Evolutionary conservation across 1,140 invertebrate genomes (phyloP).

Genomic region (Dryas iulia): DNA sequence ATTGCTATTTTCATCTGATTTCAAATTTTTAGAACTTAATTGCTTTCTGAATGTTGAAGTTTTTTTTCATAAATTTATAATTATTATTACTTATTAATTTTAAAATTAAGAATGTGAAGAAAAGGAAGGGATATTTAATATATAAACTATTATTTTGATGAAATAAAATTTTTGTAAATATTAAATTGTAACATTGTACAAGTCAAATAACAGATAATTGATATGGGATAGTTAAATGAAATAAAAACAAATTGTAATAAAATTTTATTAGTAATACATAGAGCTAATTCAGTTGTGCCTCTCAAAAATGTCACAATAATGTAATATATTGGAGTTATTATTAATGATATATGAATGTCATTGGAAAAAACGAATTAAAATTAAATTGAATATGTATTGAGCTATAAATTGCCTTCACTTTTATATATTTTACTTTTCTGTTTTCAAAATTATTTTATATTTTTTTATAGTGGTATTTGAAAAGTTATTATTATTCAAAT

Average conservation of each 20-base stretch:
- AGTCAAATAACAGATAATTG: neutral
- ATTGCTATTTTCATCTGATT: too few relatives aligned
- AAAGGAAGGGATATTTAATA: too few relatives aligned
- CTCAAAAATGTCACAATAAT: slow-evolving; percentile 23
- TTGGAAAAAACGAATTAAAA: neutral
- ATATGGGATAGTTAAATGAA: neutral
- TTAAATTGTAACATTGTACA: too few relatives aligned
- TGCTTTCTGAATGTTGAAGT: too few relatives aligned
- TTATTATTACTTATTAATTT: neutral
- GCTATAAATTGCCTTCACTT: neutral
- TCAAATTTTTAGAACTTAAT: too few relatives aligned
- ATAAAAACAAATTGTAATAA: slow-evolving; percentile 33
- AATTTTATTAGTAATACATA: slow-evolving; percentile 42
- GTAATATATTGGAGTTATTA: slow-evolving; percentile 16
- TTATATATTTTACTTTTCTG: neutral
- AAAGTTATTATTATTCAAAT: neutral
- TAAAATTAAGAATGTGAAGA: neutral
- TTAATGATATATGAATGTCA: neutral
- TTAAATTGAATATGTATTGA: neutral
- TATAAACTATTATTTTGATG: too few relatives aligned
- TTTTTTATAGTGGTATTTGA: neutral
- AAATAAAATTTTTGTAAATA: too few relatives aligned
- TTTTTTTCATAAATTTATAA: too few relatives aligned
- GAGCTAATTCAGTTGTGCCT: slow-evolving; percentile 36
- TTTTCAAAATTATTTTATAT: neutral